These are phyloP conservation scores for Pseudomugil gertrudae DNA, from an alignment of 2,797 vertebrate genomes.

Conservation along the genomic window DNA sequence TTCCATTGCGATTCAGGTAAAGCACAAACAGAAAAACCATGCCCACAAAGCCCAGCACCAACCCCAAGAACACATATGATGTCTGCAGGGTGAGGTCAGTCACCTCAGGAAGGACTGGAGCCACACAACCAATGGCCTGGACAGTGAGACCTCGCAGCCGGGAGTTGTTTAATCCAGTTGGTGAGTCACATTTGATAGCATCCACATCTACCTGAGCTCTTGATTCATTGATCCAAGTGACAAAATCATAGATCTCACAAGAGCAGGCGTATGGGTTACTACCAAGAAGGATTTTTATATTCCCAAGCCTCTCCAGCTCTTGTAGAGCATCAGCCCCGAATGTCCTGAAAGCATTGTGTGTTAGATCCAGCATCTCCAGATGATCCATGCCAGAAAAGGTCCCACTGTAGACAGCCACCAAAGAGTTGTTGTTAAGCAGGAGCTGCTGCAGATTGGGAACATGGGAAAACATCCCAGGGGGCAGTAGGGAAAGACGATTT, in stretches of 20 bases:
- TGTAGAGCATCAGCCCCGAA: slow-evolving; percentile 62
- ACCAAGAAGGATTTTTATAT: slow-evolving; percentile 61
- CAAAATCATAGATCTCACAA: slow-evolving; percentile 76
- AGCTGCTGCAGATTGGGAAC: slow-evolving; percentile 74
- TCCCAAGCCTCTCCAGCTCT: slow-evolving; percentile 67
- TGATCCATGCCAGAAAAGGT: slow-evolving; percentile 78
- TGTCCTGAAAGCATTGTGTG: slow-evolving; percentile 71
- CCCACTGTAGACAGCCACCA: slow-evolving; percentile 73
- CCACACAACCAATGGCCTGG: slow-evolving; percentile 70
- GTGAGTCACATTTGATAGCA: slow-evolving; percentile 74
- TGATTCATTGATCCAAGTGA: slow-evolving; percentile 79
- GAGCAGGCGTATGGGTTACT: slow-evolving; percentile 80
- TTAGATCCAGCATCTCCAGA: slow-evolving; percentile 79
- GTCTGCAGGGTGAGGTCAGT: slow-evolving; percentile 78
- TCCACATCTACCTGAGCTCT: slow-evolving; percentile 71
- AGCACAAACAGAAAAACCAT: slow-evolving; percentile 86
- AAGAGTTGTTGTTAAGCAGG: slow-evolving; percentile 77
- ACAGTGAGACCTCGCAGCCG: slow-evolving; percentile 58
- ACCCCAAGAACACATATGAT: slow-evolving; percentile 82
- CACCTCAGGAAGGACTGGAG: slow-evolving; percentile 53
- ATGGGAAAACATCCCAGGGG: slow-evolving; percentile 78
- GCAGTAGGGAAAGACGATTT: slow-evolving; percentile 79
- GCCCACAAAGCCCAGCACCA: slow-evolving; percentile 84
- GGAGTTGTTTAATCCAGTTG: slow-evolving; percentile 49
- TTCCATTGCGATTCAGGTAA: slow-evolving; percentile 84